A percentile compares a stretch with the other conserved stretches of the same genome.
These are phyloP conservation scores for Rhodophaea formosa DNA, from an alignment of 2,888 invertebrate genomes.

Conservation along the genomic window DNA sequence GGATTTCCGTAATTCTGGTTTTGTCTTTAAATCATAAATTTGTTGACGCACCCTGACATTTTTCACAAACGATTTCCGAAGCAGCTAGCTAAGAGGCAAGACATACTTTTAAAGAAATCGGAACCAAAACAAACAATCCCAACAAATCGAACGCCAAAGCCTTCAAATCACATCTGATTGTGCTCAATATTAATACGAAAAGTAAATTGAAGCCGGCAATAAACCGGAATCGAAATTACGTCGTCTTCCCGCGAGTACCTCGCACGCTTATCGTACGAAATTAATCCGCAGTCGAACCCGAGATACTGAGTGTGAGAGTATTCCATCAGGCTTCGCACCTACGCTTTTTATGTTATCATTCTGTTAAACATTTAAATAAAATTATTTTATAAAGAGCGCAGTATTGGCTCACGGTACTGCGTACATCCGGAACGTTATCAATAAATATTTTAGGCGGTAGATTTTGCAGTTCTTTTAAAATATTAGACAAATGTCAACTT, in stretches of 20 bases:
- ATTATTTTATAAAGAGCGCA: no score
- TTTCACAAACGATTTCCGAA: no score
- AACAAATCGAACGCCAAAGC: background rate
- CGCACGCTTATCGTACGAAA: background rate
- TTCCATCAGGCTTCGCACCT: constrained; percentile 68
- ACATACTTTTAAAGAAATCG: background rate
- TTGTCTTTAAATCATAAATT: no score
- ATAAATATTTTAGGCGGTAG: no score
- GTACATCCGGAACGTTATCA: no score
- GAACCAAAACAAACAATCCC: background rate
- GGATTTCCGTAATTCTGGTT: no score
- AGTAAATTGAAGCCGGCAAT: constrained; percentile 13
- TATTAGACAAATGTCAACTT: no score
- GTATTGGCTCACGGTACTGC: no score
- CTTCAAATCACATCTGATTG: constrained; percentile 6
- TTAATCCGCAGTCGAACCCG: background rate
- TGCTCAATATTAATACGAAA: constrained; percentile 3
- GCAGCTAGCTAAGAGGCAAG: no score
- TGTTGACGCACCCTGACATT: no score
- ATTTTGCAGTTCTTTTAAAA: no score
- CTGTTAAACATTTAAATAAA: no score
- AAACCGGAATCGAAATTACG: background rate
- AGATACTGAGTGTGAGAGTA: constrained; percentile 30
- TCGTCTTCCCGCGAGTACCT: background rate
- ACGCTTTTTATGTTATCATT: constrained; percentile 73